A percentile compares a stretch with the other conserved stretches of the same genome.
Evolutionary conservation across 2,797 vertebrate species (phyloP).

Genomic region (Acanthopagrus latus): DNA sequence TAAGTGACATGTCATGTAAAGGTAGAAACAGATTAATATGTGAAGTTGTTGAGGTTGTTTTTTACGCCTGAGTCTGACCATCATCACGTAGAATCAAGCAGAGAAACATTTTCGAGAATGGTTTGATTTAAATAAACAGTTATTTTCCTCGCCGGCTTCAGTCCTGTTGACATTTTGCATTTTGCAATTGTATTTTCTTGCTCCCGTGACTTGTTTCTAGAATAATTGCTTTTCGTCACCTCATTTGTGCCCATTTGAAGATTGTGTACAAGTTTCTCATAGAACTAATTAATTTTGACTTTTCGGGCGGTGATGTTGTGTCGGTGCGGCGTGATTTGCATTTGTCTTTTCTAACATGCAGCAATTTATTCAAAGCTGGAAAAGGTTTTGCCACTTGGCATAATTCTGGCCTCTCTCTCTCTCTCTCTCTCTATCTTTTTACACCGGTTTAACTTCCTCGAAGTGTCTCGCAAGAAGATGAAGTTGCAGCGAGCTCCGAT

Average conservation of each 20-base stretch:
- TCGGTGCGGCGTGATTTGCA: constrained; percentile 2
- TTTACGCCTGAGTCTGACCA: neutral
- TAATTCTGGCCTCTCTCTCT: neutral
- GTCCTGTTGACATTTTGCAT: constrained; percentile 10
- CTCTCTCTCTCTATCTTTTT: neutral
- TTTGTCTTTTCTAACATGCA: neutral
- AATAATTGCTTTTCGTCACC: constrained; percentile 33
- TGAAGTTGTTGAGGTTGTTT: neutral
- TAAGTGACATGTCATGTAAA: neutral
- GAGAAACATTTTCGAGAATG: neutral
- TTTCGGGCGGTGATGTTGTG: neutral
- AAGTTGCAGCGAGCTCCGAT: constrained; percentile 9
- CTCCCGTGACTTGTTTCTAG: neutral
- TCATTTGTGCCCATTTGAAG: constrained; percentile 7
- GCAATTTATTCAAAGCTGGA: neutral
- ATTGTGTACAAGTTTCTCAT: constrained; percentile 15
- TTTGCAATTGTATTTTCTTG: neutral
- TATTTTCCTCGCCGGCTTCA: neutral
- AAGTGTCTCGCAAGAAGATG: constrained; percentile 7
- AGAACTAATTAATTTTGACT: constrained; percentile 25
- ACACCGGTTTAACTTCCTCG: neutral
- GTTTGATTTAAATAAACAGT: neutral
- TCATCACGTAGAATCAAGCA: neutral
- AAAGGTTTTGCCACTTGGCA: neutral
- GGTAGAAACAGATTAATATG: neutral